Evolutionary conservation across 2,797 vertebrate genomes (phyloP).

Genomic region (Ficedula albicollis): DNA sequence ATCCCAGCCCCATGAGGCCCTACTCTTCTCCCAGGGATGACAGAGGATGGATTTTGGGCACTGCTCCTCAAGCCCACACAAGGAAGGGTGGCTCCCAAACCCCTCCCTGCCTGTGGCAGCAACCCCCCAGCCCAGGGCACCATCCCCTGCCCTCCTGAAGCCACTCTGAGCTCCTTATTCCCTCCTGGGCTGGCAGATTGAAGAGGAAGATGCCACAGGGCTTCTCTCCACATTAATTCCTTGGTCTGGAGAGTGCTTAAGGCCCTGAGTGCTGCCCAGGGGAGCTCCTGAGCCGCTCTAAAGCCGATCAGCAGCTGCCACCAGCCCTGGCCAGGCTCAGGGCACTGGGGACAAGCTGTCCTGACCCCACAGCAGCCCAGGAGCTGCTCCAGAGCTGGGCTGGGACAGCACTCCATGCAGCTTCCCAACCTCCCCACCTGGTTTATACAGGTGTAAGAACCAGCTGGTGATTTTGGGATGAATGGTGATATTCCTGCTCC

Average conservation of each 20-base stretch:
- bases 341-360: background rate
- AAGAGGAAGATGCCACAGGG: background rate
- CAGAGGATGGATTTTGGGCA: background rate
- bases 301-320: background rate
- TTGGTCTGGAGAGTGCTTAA: background rate
- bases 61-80: fast-evolving
- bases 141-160: background rate
- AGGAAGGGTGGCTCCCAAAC: background rate
- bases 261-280: background rate
- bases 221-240: background rate
- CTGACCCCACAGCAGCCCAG: background rate
- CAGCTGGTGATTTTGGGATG: background rate
- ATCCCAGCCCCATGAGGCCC: background rate
- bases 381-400: background rate
- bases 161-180: background rate
- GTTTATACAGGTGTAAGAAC: background rate
- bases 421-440: background rate
- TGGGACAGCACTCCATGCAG: background rate
- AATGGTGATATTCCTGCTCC: background rate
- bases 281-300: background rate
- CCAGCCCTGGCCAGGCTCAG: background rate
- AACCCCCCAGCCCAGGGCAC: background rate
- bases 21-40: background rate
- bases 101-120: background rate
- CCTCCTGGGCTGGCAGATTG: background rate